Conservation (phyloP, 2,113 vertebrate genomes). For the Anarhynchus alexandrinus region DNA sequence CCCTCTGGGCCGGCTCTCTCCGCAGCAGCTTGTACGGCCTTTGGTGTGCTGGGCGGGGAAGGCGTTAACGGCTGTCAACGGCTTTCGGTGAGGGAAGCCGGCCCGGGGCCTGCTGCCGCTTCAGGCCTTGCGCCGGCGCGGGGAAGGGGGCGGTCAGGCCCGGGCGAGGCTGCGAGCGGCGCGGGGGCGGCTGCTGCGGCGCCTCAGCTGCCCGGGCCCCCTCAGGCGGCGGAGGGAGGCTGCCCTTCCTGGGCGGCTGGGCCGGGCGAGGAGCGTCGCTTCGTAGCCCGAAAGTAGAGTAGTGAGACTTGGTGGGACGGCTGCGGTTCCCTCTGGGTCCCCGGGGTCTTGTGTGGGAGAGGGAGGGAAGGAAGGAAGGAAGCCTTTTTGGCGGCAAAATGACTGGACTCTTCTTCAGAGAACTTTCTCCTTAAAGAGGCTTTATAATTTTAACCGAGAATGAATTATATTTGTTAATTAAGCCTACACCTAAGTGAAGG, state of each 20-base stretch:
- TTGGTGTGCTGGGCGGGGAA: neutral
- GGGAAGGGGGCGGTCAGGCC: neutral
- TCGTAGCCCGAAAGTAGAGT: accelerated
- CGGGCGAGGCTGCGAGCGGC: neutral
- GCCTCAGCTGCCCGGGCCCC: neutral
- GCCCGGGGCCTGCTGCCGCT: too few relatives aligned
- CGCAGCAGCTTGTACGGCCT: accelerated
- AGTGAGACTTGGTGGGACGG: neutral
- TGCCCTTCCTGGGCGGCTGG: too few relatives aligned
- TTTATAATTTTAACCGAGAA: neutral
- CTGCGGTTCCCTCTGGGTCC: neutral
- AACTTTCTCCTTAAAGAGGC: too few relatives aligned
- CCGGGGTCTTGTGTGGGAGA: too few relatives aligned
- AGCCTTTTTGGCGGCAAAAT: accelerated
- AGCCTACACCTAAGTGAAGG: accelerated
- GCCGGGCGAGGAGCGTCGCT: too few relatives aligned
- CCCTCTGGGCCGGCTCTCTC: accelerated
- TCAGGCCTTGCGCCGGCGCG: neutral
- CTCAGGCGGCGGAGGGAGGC: neutral
- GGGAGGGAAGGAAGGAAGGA: neutral
- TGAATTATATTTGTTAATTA: accelerated
- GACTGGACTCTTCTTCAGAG: neutral
- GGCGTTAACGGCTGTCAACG: neutral
- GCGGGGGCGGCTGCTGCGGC: too few relatives aligned
- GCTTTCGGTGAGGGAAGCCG: too few relatives aligned